These are phyloP conservation scores for Hapalemur alaotrensis DNA, from an alignment of 2,797 vertebrate species.

Conservation along the genomic window DNA sequence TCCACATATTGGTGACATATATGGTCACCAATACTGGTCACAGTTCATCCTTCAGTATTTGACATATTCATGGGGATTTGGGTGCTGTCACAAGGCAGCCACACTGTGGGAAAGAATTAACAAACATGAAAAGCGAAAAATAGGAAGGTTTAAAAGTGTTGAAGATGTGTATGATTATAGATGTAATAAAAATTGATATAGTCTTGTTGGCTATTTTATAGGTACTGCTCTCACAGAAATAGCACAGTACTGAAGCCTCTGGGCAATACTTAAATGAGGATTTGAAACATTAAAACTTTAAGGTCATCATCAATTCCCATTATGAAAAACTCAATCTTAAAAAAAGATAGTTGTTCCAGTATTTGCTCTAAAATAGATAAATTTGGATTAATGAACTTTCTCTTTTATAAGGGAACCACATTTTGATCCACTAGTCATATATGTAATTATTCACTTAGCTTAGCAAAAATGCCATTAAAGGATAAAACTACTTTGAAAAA, in stretches of 20 bases:
- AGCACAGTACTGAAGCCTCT: not conserved
- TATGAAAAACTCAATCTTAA: slow-evolving; percentile 41
- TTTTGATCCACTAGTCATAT: slow-evolving; percentile 44
- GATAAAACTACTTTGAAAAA: slow-evolving; percentile 57
- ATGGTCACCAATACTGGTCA: slow-evolving; percentile 22
- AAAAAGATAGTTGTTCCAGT: not conserved
- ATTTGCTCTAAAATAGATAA: slow-evolving; percentile 47
- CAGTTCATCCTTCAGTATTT: not conserved
- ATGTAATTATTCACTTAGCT: slow-evolving; percentile 37
- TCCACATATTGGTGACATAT: not conserved
- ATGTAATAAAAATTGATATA: not conserved
- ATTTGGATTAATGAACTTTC: slow-evolving; percentile 34
- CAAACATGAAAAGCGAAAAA: slow-evolving; percentile 45
- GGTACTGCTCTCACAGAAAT: slow-evolving; percentile 21
- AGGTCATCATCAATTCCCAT: slow-evolving; percentile 38
- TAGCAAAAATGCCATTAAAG: slow-evolving; percentile 52
- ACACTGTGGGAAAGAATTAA: slow-evolving; percentile 45
- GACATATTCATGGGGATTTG: not conserved
- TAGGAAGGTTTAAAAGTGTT: slow-evolving; percentile 46
- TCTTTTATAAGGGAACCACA: slow-evolving; percentile 12
- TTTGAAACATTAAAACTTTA: slow-evolving; percentile 37
- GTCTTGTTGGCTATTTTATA: slow-evolving; percentile 22
- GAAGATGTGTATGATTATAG: slow-evolving; percentile 14
- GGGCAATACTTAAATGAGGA: slow-evolving; percentile 23
- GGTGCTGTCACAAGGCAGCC: slow-evolving; percentile 33